phyloP scores from a whole-genome alignment of 2,888 invertebrate species.

The Philereme transversata region DNA sequence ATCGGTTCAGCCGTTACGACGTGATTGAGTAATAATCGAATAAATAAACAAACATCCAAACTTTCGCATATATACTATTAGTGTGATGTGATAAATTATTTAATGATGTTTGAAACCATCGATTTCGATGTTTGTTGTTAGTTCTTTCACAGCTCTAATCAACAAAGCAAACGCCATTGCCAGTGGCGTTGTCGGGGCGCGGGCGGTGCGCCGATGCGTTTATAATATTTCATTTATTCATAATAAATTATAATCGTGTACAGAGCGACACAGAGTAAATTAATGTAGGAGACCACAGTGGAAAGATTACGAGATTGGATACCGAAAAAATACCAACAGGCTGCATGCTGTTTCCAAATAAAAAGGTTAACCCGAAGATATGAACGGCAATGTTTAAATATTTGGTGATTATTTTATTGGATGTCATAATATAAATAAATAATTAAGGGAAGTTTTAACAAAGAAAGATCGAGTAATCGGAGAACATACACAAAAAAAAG shows the following conservation, averaged over 20 bases:
- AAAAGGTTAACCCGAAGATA: too few species aligned
- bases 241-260: conserved; percentile 81
- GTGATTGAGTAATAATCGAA: too few species aligned
- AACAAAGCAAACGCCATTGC: conserved; percentile 83
- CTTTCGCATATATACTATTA: too few species aligned
- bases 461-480: too few species aligned
- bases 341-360: too few species aligned
- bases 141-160: conserved; percentile 49
- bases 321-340: neutral
- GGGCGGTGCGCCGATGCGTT: conserved; percentile 82
- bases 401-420: too few species aligned
- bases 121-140: conserved; percentile 38
- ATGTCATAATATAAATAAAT: too few species aligned
- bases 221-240: conserved; percentile 84
- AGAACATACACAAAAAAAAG: too few species aligned
- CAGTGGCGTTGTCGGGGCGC: conserved; percentile 81
- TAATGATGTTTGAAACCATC: conserved; percentile 10
- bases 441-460: too few species aligned
- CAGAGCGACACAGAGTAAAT: conserved; percentile 34
- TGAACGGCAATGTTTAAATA: too few species aligned
- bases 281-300: conserved; percentile 19
- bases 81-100: neutral
- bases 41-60: too few species aligned
- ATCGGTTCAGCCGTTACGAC: too few species aligned
- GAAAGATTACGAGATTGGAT: conserved; percentile 1